Evolutionary conservation across 2,888 invertebrate genomes (phyloP), one percentile per base, ranked within the genome.

Genomic region (Pseudolycoriella hygida): DNA sequence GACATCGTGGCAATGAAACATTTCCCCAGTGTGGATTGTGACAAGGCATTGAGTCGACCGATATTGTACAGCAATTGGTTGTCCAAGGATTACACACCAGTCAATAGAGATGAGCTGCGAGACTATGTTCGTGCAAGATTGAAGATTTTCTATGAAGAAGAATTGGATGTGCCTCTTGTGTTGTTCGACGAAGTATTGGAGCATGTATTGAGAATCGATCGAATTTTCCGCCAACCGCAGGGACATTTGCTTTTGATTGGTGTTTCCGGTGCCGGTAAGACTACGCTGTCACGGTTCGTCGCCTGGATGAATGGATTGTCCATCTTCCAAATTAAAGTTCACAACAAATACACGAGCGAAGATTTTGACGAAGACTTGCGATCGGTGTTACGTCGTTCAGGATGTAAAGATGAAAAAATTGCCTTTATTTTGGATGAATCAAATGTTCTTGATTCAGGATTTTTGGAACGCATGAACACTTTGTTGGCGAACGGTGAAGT

Each of bases 251-350:
- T 99, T 55, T 74, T 99, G 6, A 99, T 99, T 58, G 98, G 98
- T 52, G 97, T 97, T 5, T 96, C 96, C 44, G 98, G 98, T 40
- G 93, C 97, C 52, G 98, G 98, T 53, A 99, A 99, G 70, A 99
- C 98, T 1, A 99, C 98, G 10, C 75, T 98, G 53, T 97, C 97
- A 19, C 76, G 98, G 53, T 99, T 99, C 66, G 98, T 99, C 30
- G 98, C 98, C 42, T 99, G 98, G 96, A 93, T 99, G 87, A 99
- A 99, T 64, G 98, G 98, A 6, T 73, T 99, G 32, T 90, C 89
- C 53, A 94, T 98, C 48, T 98, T 97, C 79, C 97, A 98, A 72
- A 96, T 98, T 53, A 94, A 96, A 73, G 87, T 92, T 12, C 98
- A 99, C 69, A 98, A 98, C 66, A 97, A 97, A 69, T 99, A 99